Evolutionary conservation across 2,797 vertebrate species (phyloP).

Genomic region (Siniperca undulata): DNA sequence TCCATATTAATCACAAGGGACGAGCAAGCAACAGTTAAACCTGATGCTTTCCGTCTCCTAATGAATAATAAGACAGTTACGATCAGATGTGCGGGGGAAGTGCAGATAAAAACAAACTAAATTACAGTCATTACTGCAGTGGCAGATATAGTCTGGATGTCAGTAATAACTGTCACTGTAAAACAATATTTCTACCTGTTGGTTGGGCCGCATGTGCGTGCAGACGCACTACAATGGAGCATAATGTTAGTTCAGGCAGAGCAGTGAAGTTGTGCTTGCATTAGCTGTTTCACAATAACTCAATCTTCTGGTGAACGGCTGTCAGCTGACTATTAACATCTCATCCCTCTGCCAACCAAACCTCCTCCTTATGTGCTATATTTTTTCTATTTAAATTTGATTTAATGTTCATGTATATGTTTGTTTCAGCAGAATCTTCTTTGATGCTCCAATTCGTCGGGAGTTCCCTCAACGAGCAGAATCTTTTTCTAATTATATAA

Average conservation of each 20-base stretch:
- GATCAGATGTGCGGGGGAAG: background rate
- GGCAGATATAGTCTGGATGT: constrained; percentile 11
- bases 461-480: background rate
- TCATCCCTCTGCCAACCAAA: background rate
- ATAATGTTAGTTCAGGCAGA: background rate
- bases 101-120: background rate
- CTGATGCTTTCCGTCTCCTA: background rate
- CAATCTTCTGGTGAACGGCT: background rate
- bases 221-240: background rate
- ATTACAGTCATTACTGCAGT: constrained; percentile 8
- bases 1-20: constrained; percentile 29
- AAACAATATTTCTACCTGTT: constrained; percentile 30
- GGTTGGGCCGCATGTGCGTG: background rate
- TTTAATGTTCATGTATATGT: background rate
- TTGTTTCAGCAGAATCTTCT: background rate
- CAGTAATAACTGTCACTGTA: constrained; percentile 17
- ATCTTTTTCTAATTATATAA: background rate
- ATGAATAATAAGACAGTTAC: constrained; percentile 4
- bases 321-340: background rate
- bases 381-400: background rate
- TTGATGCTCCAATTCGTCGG: background rate
- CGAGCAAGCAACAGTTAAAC: background rate
- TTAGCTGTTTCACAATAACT: background rate
- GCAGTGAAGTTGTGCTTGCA: background rate
- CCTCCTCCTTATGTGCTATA: background rate